Evolutionary conservation across 2,888 invertebrate genomes (phyloP), one percentile per base, ranked within the genome.

Genomic region (Caenorhabditis sp.): DNA sequence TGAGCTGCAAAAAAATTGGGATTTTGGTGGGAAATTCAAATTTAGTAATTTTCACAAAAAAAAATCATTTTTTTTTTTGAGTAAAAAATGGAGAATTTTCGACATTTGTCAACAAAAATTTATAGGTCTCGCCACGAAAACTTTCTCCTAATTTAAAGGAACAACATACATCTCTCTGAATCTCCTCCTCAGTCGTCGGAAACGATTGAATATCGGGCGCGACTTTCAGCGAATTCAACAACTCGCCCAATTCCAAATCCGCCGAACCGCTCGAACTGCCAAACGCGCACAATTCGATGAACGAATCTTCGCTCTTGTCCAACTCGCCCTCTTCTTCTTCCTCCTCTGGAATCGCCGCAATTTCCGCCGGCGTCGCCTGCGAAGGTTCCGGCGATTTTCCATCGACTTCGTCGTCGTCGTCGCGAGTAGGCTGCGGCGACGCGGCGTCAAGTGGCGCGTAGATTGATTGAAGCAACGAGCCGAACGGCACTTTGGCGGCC

Each of bases 251-350:
- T 37, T 71, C 71, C 21, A 59, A 55, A 5, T 55, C 27, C 3
- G 26, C 4, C 14, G 55, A 55, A 26, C 23, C 21, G 21, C 5
- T 49, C 31, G 31, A 31, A 49, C 19, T 19, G 21, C 51, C 51
- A 21, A 51, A 51, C 8, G 6, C 51, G 21, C 51, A 19, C 2
- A 19, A 17, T 17, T 81, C 77, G 4, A 81, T 81, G 66, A 78
- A 81, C 17, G 79, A 79, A 59, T 80, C 79, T 51, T 81, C 81
- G 54, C 81, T 81, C 23, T 76, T 69, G 62, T 78, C 72, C 73
- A 77, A 73, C 5, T 66, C 2, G 61, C 5, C 19, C 58, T 36
- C 21, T 62, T 69, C 69, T 21, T 69, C 69, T 21, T 70, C 63
- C 26, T 68, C 68, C 2, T 62, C 12, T 6, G 61, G 58, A 3